These are phyloP conservation scores for Eonycteris spelaea DNA, from an alignment of 2,113 vertebrate genomes.

Conservation along the genomic window DNA sequence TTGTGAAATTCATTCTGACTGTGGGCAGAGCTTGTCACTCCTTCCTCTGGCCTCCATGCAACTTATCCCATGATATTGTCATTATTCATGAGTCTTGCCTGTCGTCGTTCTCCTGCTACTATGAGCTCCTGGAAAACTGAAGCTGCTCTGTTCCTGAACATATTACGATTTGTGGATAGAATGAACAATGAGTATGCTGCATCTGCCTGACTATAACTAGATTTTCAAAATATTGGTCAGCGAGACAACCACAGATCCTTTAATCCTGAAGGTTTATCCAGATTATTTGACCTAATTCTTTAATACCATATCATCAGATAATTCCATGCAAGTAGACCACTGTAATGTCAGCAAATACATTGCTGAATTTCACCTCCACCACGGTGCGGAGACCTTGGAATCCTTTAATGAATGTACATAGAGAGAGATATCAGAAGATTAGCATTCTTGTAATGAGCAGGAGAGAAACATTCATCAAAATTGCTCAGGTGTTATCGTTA, in stretches of 20 bases:
- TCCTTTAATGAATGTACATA: conserved; percentile 40
- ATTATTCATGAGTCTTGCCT: background rate
- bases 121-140: background rate
- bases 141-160: background rate
- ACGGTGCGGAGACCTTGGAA: background rate
- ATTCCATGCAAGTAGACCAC: conserved; percentile 34
- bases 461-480: conserved; percentile 43
- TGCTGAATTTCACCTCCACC: conserved; percentile 30
- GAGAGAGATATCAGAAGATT: conserved; percentile 43
- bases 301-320: conserved; percentile 71
- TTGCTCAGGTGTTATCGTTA: background rate
- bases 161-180: background rate
- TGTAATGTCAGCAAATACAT: conserved; percentile 37
- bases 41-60: too few species aligned
- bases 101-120: background rate
- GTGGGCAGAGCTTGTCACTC: background rate
- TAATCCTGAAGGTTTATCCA: conserved; percentile 72
- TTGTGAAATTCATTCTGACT: background rate
- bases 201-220: conserved; percentile 18
- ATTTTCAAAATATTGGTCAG: conserved; percentile 68
- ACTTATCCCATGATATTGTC: background rate
- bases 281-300: conserved; percentile 79
- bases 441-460: conserved; percentile 56
- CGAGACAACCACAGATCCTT: conserved; percentile 59
- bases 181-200: background rate